A percentile compares a stretch with the other conserved stretches of the same genome.
These are phyloP conservation scores for Cheumatopsyche charites DNA, from an alignment of 1,140 invertebrate genomes.

Conservation along the genomic window DNA sequence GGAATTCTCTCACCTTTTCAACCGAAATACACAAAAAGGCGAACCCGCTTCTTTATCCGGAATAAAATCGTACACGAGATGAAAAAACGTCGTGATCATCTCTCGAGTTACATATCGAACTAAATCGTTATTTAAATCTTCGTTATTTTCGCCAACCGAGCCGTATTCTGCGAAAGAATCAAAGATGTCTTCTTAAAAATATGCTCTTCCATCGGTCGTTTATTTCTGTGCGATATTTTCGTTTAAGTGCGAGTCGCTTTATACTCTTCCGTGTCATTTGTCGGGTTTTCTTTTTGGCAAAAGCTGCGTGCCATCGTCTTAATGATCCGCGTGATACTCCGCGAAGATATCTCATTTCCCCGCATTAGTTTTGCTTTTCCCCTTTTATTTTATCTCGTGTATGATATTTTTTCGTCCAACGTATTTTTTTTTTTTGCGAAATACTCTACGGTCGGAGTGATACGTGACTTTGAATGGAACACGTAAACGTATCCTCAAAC, in stretches of 20 bases:
- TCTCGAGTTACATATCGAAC: no score
- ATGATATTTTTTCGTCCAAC: not conserved
- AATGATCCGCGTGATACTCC: conserved; percentile 27
- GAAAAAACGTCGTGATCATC: no score
- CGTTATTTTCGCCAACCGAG: no score
- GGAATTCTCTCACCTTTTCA: not conserved
- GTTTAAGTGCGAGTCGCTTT: not conserved
- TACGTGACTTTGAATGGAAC: no score
- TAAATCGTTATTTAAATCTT: no score
- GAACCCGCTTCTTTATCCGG: no score
- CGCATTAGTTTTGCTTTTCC: no score
- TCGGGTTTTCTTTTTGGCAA: conserved; percentile 5
- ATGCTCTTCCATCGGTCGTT: not conserved
- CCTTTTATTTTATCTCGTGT: conserved; percentile 1
- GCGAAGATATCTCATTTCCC: conserved; percentile 25
- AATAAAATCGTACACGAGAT: no score
- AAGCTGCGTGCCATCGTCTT: conserved; percentile 14
- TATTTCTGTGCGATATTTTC: not conserved
- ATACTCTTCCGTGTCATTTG: conserved; percentile 6
- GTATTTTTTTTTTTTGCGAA: conserved; percentile 9
- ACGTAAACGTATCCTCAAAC: no score
- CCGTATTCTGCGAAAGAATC: not conserved
- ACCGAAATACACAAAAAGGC: not conserved
- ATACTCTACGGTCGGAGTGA: not conserved
- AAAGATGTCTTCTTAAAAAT: not conserved